Conservation (phyloP, 2,113 vertebrate genomes). For the Tonatia bakeri region DNA sequence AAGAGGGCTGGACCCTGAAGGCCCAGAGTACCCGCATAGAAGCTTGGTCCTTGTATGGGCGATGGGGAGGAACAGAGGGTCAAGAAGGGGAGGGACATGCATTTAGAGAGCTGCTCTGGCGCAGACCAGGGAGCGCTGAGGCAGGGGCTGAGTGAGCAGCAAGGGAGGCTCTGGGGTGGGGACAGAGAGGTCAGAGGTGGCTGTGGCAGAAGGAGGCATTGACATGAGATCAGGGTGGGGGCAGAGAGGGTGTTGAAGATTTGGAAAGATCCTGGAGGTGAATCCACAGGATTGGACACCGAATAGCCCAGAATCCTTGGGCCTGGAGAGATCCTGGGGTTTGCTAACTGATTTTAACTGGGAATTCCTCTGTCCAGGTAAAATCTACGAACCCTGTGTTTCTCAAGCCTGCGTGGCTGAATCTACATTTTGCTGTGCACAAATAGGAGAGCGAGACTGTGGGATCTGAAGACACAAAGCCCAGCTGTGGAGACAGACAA, state of each 20-base stretch:
- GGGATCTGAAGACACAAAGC: neutral
- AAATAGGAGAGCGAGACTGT: neutral
- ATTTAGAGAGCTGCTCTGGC: neutral
- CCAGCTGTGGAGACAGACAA: neutral
- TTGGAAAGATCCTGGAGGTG: neutral
- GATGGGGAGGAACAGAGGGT: rapidly evolving
- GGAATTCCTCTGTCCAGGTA: neutral
- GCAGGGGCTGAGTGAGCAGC: neutral
- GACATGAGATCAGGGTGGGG: too few relatives aligned
- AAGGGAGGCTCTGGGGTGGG: too few relatives aligned
- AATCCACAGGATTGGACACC: too few relatives aligned
- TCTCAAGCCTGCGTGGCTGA: rapidly evolving
- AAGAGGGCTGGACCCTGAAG: neutral
- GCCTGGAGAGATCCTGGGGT: neutral
- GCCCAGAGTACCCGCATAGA: neutral
- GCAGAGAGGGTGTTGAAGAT: neutral
- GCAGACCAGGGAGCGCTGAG: neutral
- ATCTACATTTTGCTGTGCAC: rapidly evolving
- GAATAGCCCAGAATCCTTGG: neutral
- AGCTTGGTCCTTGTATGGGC: neutral
- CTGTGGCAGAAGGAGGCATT: neutral
- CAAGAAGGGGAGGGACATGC: neutral
- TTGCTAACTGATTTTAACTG: neutral
- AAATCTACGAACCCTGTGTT: rapidly evolving
- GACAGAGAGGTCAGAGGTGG: neutral